Conservation (phyloP, 2,888 invertebrate species). For the Tiliacea citrago region DNA sequence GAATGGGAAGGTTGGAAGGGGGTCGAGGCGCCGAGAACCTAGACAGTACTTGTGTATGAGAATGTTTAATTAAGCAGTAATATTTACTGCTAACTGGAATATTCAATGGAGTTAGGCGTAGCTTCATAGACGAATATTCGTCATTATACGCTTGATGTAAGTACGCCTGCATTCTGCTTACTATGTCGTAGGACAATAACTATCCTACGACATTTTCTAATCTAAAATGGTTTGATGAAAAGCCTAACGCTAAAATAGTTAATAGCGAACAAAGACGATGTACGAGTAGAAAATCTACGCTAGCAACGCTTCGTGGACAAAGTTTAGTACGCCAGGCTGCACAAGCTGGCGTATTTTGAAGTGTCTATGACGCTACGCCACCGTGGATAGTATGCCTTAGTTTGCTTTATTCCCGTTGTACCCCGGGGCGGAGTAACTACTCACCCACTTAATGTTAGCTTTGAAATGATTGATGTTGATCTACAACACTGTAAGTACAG, state of each 20-base stretch:
- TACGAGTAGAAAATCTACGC: not conserved
- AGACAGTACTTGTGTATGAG: conserved; percentile 52
- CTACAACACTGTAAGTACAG: conserved; percentile 44
- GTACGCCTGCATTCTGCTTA: not conserved
- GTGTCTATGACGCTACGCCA: not conserved
- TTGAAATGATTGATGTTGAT: conserved; percentile 72
- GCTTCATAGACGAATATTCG: not conserved
- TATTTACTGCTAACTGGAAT: conserved; percentile 77
- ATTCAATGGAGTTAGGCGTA: conserved; percentile 69
- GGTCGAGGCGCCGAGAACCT: conserved; percentile 18
- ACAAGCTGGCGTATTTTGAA: not conserved
- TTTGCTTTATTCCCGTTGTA: conserved; percentile 64
- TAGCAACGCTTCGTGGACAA: not conserved
- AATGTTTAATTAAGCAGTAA: conserved; percentile 82
- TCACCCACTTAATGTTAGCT: conserved; percentile 70
- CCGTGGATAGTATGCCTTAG: conserved; percentile 15
- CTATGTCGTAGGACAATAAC: not conserved
- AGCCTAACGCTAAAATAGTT: no score
- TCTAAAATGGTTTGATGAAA: no score
- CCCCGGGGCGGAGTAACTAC: conserved; percentile 67
- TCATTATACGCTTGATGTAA: not conserved
- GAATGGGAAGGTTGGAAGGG: conserved; percentile 24
- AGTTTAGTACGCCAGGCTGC: not conserved
- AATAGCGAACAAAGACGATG: not conserved
- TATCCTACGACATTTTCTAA: not conserved